phyloP scores from a whole-genome alignment of 2,797 vertebrate species.

The Chelonia mydas region DNA sequence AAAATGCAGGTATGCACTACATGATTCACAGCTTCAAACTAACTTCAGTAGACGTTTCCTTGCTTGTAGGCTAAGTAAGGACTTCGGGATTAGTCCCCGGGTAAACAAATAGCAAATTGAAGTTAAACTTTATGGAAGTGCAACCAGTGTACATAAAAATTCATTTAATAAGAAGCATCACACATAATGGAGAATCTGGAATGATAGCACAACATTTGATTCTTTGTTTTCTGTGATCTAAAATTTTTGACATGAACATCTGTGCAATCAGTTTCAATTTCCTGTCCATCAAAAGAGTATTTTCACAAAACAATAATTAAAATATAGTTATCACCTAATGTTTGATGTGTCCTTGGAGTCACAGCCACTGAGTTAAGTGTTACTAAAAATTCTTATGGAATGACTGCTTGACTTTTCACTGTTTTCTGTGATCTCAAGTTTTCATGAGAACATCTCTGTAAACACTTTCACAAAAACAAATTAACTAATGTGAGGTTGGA shows the following conservation, averaged over 20 bases:
- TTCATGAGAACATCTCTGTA: not conserved
- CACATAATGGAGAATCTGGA: not conserved
- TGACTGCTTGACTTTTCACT: not conserved
- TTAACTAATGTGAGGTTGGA: not conserved
- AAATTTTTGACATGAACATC: not conserved
- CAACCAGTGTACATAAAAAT: not conserved
- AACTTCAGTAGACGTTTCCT: too few species aligned
- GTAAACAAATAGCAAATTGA: rapidly evolving
- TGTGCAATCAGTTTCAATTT: not conserved
- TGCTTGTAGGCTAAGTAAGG: not conserved
- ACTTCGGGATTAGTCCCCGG: not conserved
- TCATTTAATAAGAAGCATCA: not conserved
- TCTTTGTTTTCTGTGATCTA: not conserved
- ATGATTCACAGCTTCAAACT: not conserved
- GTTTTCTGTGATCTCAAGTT: not conserved
- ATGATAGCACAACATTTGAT: rapidly evolving
- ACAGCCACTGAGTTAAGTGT: not conserved
- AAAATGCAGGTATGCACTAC: not conserved
- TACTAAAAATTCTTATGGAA: not conserved
- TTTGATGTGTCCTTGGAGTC: rapidly evolving
- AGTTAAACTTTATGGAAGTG: not conserved
- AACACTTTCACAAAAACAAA: not conserved
- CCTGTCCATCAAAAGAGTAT: not conserved
- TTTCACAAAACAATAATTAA: not conserved
- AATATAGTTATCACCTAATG: not conserved